These are phyloP conservation scores for Ophion costatus DNA, from an alignment of 2,888 invertebrate genomes.

Conservation along the genomic window DNA sequence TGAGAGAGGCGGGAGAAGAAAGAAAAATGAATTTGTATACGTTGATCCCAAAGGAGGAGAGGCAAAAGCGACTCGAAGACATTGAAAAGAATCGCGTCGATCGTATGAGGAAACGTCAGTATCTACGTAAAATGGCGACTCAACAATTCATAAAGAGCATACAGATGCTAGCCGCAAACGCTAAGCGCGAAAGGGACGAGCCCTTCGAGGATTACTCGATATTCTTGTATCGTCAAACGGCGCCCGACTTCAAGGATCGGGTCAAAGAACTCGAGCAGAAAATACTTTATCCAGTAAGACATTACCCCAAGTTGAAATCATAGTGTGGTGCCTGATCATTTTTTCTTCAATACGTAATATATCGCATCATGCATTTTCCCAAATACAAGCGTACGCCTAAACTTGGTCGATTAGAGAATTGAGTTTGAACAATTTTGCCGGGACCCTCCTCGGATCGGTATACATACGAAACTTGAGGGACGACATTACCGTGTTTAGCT, in stretches of 20 bases:
- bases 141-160: conserved; percentile 94
- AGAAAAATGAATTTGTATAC: conserved; percentile 55
- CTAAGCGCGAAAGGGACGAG: conserved; percentile 86
- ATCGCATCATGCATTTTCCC: not conserved
- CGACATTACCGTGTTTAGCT: no score
- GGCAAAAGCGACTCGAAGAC: conserved; percentile 90
- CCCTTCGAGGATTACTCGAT: conserved; percentile 93
- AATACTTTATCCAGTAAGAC: conserved; percentile 89
- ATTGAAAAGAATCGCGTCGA: conserved; percentile 89
- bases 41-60: conserved; percentile 87
- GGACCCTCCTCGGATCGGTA: no score
- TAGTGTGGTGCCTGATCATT: conserved; percentile 63
- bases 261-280: conserved; percentile 92
- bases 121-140: conserved; percentile 90
- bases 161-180: conserved; percentile 93
- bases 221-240: conserved; percentile 93
- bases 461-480: no score
- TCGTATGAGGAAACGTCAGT: conserved; percentile 87
- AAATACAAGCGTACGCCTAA: not conserved
- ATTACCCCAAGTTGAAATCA: conserved; percentile 47
- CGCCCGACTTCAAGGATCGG: conserved; percentile 93
- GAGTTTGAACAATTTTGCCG: no score
- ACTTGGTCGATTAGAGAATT: no score
- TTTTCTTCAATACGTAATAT: not conserved
- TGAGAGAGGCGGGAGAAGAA: not conserved